These are phyloP conservation scores for Odontamblyopus rebecca DNA, from an alignment of 2,797 vertebrate genomes.

Conservation along the genomic window DNA sequence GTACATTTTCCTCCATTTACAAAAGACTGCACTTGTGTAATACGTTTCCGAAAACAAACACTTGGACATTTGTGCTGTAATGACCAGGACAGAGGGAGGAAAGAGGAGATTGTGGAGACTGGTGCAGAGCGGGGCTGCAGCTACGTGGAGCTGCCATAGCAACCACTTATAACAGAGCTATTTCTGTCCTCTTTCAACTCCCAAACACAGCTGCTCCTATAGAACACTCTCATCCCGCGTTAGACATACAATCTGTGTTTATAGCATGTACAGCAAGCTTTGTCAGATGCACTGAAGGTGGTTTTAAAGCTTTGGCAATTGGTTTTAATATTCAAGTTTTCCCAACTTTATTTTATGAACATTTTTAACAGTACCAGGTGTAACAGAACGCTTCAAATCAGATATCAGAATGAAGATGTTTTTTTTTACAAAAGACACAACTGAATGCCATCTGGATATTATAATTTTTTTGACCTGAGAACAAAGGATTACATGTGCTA, in stretches of 20 bases:
- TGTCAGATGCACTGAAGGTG: not conserved
- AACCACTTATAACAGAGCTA: constrained; percentile 64
- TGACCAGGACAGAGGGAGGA: constrained; percentile 25
- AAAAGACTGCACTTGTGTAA: not conserved
- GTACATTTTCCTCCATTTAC: not conserved
- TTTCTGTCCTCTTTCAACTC: constrained; percentile 62
- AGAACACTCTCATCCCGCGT: constrained; percentile 44
- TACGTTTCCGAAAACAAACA: not conserved
- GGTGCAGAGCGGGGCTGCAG: constrained; percentile 29
- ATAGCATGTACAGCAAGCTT: constrained; percentile 16
- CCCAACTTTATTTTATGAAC: no score
- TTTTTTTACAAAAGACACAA: no score
- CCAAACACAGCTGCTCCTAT: constrained; percentile 69
- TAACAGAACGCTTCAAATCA: no score
- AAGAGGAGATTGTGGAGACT: constrained; percentile 26
- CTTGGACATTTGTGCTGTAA: constrained; percentile 13
- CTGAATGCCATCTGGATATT: no score
- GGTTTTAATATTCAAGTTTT: not conserved
- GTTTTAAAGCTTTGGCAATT: not conserved
- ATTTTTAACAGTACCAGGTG: no score
- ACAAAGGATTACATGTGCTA: no score
- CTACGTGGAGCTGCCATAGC: constrained; percentile 60
- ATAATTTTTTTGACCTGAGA: no score
- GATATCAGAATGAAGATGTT: no score
- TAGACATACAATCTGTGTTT: constrained; percentile 35